These are phyloP conservation scores for Macrostomum lignano DNA, from an alignment of 1,140 invertebrate genomes.

Conservation along the genomic window DNA sequence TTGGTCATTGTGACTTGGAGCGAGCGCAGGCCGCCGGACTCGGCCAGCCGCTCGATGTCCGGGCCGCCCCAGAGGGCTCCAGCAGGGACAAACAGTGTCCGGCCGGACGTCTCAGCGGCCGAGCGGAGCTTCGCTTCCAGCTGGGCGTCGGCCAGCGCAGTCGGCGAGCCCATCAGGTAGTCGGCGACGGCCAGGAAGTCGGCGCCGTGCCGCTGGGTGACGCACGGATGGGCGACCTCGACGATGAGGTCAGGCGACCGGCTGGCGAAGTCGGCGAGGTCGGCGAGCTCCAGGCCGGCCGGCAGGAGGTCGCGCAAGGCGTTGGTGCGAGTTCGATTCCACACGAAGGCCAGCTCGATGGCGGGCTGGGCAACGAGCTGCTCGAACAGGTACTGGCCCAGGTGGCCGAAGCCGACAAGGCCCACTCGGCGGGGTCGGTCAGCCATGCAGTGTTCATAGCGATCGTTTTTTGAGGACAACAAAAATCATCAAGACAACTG, in stretches of 20 bases:
- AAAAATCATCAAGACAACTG: too few relatives aligned
- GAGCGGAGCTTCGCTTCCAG: conserved; percentile 18
- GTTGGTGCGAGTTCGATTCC: conserved; percentile 33
- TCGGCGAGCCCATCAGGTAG: conserved; percentile 34
- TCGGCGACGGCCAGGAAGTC: conserved; percentile 28
- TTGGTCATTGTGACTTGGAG: conserved; percentile 35
- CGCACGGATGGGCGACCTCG: conserved; percentile 35
- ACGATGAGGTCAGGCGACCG: conserved; percentile 33
- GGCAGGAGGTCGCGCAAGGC: not conserved
- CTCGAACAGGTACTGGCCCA: conserved; percentile 30
- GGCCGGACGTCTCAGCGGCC: conserved; percentile 21
- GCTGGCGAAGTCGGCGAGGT: too few relatives aligned
- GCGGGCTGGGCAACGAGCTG: conserved; percentile 16
- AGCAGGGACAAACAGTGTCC: conserved; percentile 33
- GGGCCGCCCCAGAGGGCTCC: conserved; percentile 37
- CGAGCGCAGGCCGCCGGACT: conserved; percentile 31
- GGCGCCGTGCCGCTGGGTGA: conserved; percentile 29
- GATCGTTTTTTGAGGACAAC: too few relatives aligned
- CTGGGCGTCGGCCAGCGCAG: conserved; percentile 29
- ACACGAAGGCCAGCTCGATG: conserved; percentile 30
- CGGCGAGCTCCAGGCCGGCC: not conserved
- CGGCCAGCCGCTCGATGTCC: conserved; percentile 37
- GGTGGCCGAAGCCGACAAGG: conserved; percentile 10
- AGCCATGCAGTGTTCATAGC: too few relatives aligned
- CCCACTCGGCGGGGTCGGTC: not conserved